phyloP scores from a whole-genome alignment of 2,113 vertebrate species.

The Colistium nudipinnis region DNA sequence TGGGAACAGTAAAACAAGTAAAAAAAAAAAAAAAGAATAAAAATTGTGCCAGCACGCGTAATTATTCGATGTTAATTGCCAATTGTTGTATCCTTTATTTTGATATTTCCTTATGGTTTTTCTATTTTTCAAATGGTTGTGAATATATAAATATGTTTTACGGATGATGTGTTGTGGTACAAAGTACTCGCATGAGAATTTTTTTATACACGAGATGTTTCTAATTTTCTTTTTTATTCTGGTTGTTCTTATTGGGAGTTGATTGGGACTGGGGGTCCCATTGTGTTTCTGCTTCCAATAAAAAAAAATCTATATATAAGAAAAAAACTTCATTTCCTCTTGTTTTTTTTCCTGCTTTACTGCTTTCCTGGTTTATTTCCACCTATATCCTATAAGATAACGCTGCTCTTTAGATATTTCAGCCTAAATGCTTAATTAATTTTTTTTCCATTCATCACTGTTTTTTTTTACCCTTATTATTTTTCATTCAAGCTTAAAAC shows the following conservation, averaged over 20 bases:
- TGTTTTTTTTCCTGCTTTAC: too few species aligned
- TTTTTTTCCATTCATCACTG: too few species aligned
- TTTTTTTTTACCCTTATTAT: background rate
- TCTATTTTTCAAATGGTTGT: conserved; percentile 84
- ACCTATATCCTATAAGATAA: too few species aligned
- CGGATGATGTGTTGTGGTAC: conserved; percentile 85
- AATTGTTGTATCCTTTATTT: conserved; percentile 79
- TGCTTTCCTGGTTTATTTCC: too few species aligned
- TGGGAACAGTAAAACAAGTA: conserved; percentile 61
- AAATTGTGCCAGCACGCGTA: conserved; percentile 83
- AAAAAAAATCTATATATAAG: too few species aligned
- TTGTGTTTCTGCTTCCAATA: conserved; percentile 85
- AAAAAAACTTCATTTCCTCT: background rate
- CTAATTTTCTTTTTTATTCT: conserved; percentile 79
- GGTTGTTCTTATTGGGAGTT: conserved; percentile 78
- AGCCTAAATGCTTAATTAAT: too few species aligned
- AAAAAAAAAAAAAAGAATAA: conserved; percentile 65
- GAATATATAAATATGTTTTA: conserved; percentile 87
- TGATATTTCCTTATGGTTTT: conserved; percentile 80
- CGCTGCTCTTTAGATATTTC: too few species aligned
- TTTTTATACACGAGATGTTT: conserved; percentile 86
- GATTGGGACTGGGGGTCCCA: conserved; percentile 71
- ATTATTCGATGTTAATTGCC: conserved; percentile 80
- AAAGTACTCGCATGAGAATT: conserved; percentile 84
- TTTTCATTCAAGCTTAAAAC: background rate